These are phyloP conservation scores for Metopia argyrocephala DNA, from an alignment of 2,888 invertebrate species.

Conservation along the genomic window DNA sequence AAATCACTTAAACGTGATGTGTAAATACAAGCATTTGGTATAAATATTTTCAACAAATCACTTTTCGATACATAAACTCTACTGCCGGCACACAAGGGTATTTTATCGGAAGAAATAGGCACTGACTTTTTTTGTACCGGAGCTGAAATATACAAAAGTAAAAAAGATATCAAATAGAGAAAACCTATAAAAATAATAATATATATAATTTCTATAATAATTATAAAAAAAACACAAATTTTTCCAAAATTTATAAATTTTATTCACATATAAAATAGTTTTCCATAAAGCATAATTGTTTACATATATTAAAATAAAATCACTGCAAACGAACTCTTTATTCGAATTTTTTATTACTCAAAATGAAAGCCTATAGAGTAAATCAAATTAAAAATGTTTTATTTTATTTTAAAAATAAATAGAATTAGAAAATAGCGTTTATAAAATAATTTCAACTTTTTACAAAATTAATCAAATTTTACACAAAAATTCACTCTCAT, in stretches of 20 bases:
- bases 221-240: slow-evolving; percentile 38
- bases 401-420: no score
- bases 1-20: slow-evolving; percentile 75
- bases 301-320: no score
- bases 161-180: not conserved
- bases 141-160: not conserved
- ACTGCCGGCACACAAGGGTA: slow-evolving; percentile 77
- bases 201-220: not conserved
- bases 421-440: not conserved
- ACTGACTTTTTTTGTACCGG: not conserved
- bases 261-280: not conserved
- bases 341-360: no score
- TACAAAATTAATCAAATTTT: slow-evolving; percentile 1
- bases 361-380: no score
- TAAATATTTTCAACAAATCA: slow-evolving; percentile 74
- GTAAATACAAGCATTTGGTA: slow-evolving; percentile 75
- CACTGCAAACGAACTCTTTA: no score
- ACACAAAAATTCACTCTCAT: slow-evolving; percentile 15
- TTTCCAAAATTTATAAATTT: not conserved
- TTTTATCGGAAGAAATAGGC: slow-evolving; percentile 57
- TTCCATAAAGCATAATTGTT: not conserved
- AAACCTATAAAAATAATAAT: not conserved
- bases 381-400: no score
- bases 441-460: not conserved
- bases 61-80: slow-evolving; percentile 74